Percentiles rank a stretch among this genome's conserved stretches.
These are phyloP conservation scores for Hetaerina titia DNA, from an alignment of 2,888 invertebrate species.

Conservation along the genomic window DNA sequence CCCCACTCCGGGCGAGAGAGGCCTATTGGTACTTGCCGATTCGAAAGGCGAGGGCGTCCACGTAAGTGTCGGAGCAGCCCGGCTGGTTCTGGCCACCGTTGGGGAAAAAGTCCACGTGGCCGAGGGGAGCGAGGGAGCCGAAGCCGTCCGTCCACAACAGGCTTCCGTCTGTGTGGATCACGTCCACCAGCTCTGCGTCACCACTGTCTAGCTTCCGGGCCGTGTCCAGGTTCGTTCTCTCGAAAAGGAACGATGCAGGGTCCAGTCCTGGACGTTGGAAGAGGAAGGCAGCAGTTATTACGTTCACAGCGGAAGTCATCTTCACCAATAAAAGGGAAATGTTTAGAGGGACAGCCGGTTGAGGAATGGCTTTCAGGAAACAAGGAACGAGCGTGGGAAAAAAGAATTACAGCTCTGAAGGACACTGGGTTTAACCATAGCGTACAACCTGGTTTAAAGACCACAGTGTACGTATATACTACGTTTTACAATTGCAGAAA, in stretches of 20 bases:
- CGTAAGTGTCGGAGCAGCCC: slow-evolving; percentile 78
- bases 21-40: neutral
- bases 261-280: slow-evolving; percentile 76
- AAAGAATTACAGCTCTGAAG: too few relatives aligned
- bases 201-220: slow-evolving; percentile 81
- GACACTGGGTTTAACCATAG: too few relatives aligned
- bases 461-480: too few relatives aligned
- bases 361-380: too few relatives aligned
- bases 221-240: slow-evolving; percentile 80
- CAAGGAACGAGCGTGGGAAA: too few relatives aligned
- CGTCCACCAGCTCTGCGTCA: slow-evolving; percentile 84
- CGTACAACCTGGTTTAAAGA: too few relatives aligned
- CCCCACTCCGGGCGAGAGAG: neutral
- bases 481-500: too few relatives aligned
- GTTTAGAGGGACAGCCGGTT: too few relatives aligned
- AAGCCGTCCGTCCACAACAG: slow-evolving; percentile 81
- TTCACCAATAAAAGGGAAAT: too few relatives aligned
- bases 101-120: slow-evolving; percentile 82
- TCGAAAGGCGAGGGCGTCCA: slow-evolving; percentile 62
- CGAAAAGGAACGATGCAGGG: slow-evolving; percentile 81
- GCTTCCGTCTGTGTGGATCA: slow-evolving; percentile 85
- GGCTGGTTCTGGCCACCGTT: slow-evolving; percentile 82
- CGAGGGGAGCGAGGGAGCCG: slow-evolving; percentile 81
- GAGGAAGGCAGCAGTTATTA: neutral
- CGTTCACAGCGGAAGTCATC: too few relatives aligned